Conservation (phyloP, 1,140 invertebrate species). For the Babylonia areolata region DNA sequence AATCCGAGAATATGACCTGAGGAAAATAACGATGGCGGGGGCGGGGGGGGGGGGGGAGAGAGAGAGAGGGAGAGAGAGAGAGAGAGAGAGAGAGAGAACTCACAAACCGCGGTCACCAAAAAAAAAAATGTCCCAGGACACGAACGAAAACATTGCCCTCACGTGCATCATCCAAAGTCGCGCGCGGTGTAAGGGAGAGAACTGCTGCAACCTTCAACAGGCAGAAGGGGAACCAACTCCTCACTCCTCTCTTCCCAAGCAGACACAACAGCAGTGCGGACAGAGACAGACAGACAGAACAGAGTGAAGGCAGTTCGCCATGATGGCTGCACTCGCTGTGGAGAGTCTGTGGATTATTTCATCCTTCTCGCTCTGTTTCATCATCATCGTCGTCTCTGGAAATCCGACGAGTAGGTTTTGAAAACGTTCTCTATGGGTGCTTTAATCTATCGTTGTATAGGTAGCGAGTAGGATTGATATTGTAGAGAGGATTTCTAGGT, state of each 20-base stretch:
- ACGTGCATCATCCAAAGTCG: no score
- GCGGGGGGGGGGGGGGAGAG: no score
- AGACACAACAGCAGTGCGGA: not conserved
- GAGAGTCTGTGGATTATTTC: not conserved
- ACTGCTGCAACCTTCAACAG: not conserved
- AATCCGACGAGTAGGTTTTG: not conserved
- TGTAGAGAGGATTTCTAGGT: no score
- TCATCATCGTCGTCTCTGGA: not conserved
- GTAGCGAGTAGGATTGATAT: not conserved
- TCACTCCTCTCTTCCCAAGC: not conserved
- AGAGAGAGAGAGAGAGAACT: no score
- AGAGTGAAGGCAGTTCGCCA: conserved; percentile 19
- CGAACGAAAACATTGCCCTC: no score
- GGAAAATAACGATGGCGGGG: no score
- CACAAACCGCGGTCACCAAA: no score
- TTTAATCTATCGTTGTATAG: no score
- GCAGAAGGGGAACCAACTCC: not conserved
- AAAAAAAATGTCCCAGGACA: no score
- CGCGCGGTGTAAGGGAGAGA: not conserved
- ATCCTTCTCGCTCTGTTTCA: not conserved
- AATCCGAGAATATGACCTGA: no score
- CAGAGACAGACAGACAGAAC: not conserved
- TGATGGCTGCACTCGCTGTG: not conserved
- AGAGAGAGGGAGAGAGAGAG: no score
- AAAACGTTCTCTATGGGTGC: not conserved